Conservation (phyloP, 2,888 invertebrate genomes). For the Epistrophella euchroma region DNA sequence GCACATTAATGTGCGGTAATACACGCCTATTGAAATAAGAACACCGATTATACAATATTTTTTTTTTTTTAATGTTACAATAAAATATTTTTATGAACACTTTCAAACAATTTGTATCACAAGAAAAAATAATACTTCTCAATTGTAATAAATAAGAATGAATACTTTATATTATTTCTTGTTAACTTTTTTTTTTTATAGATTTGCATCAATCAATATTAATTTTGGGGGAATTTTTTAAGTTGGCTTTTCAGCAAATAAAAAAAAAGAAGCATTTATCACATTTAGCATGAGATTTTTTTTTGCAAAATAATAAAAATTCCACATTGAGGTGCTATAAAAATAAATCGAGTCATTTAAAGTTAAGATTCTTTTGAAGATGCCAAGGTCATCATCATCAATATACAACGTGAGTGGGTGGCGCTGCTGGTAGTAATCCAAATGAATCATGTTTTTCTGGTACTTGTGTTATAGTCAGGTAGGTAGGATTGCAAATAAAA, state of each 20-base stretch:
- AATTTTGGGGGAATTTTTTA: slow-evolving; percentile 17
- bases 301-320: slow-evolving; percentile 11
- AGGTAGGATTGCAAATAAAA: too few relatives aligned
- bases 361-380: slow-evolving; percentile 18
- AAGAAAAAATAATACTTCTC: too few relatives aligned
- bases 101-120: not conserved
- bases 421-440: not conserved
- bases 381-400: slow-evolving; percentile 29
- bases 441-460: not conserved
- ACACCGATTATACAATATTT: slow-evolving; percentile 7
- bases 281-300: slow-evolving; percentile 8
- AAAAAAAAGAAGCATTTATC: not conserved
- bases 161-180: not conserved
- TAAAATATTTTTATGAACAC: slow-evolving; percentile 14
- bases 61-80: not conserved
- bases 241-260: too few relatives aligned
- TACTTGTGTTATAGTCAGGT: not conserved
- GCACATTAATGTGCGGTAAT: not conserved
- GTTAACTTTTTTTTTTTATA: slow-evolving; percentile 35
- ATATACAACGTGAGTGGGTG: slow-evolving; percentile 23
- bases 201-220: slow-evolving; percentile 48
- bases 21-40: slow-evolving; percentile 24
- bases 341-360: not conserved
- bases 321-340: slow-evolving; percentile 8
- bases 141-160: too few relatives aligned